Conservation (phyloP, 2,888 invertebrate species). For the Trichopoda pennipes region DNA sequence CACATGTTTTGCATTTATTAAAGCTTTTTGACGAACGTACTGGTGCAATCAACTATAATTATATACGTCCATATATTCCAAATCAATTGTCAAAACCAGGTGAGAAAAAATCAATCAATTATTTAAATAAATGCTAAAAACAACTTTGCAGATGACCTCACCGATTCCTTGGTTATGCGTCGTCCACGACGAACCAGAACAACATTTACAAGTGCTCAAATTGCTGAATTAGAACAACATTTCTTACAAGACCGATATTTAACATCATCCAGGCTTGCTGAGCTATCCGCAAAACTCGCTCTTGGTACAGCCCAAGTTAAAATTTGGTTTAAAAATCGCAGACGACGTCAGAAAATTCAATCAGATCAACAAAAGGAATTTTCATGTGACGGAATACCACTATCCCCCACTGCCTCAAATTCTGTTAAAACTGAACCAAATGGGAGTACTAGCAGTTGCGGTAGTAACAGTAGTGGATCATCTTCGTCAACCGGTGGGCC, state of each 20-base stretch:
- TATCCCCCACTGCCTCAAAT: slow-evolving; percentile 70
- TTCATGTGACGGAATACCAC: slow-evolving; percentile 73
- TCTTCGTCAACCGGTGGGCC: slow-evolving; percentile 57
- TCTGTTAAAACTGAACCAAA: slow-evolving; percentile 30
- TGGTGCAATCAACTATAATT: slow-evolving; percentile 74
- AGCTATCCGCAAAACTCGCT: slow-evolving; percentile 73
- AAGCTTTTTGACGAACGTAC: slow-evolving; percentile 75
- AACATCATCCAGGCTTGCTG: slow-evolving; percentile 72
- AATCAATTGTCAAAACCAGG: slow-evolving; percentile 55
- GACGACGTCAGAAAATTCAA: slow-evolving; percentile 75
- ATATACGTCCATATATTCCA: slow-evolving; percentile 73
- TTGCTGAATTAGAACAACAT: slow-evolving; percentile 74
- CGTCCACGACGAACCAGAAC: slow-evolving; percentile 75
- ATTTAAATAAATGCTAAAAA: neutral
- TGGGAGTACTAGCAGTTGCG: slow-evolving; percentile 37
- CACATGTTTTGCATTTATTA: neutral
- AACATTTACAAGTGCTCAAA: slow-evolving; percentile 75
- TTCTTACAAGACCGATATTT: slow-evolving; percentile 75
- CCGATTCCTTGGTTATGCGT: slow-evolving; percentile 74
- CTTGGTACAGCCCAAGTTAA: slow-evolving; percentile 75
- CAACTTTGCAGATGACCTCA: slow-evolving; percentile 71
- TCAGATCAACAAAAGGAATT: slow-evolving; percentile 73
- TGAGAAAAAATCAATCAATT: slow-evolving; percentile 6
- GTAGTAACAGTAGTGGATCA: slow-evolving; percentile 35
- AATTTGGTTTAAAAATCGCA: slow-evolving; percentile 77